Percentiles rank a stretch among this genome's conserved stretches.
These are phyloP conservation scores for Pyrgilauda ruficollis DNA, from an alignment of 2,113 vertebrate genomes.

Conservation along the genomic window DNA sequence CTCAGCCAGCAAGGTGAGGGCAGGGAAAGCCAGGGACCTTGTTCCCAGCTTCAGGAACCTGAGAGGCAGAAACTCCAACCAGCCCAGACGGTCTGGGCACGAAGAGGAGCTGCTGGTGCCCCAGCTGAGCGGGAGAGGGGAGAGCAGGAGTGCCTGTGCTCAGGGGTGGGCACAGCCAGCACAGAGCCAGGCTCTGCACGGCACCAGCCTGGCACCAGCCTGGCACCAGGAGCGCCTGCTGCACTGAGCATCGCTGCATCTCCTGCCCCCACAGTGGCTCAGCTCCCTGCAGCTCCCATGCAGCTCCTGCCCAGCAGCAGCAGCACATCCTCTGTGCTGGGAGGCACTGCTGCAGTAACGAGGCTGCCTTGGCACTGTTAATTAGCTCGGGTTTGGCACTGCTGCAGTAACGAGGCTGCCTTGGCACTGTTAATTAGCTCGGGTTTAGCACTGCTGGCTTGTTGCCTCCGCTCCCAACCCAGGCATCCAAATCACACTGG, in stretches of 20 bases:
- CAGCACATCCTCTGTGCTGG: neutral
- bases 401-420: neutral
- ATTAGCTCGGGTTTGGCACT: neutral
- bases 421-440: neutral
- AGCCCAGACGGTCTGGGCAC: too few species aligned
- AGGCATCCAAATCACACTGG: neutral
- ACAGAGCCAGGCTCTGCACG: rapidly evolving
- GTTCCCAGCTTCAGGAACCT: too few species aligned
- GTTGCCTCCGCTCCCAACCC: neutral
- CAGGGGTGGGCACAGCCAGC: neutral
- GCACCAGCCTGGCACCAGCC: too few species aligned
- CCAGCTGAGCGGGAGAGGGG: neutral
- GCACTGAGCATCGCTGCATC: neutral
- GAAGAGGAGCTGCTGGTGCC: too few species aligned
- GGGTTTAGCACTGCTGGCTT: neutral
- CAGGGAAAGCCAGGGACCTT: neutral
- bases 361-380: neutral
- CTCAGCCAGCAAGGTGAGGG: neutral
- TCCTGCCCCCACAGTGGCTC: neutral
- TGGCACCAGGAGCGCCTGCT: neutral
- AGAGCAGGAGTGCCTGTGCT: rapidly evolving
- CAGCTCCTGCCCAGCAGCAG: neutral
- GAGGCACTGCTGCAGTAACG: neutral
- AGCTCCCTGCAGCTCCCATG: too few species aligned
- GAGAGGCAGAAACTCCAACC: too few species aligned